Evolutionary conservation across 35 echinoderm and acorn worm species (phyloP), one percentile per base, ranked within the genome.

Genomic region (Apostichopus japonicus): DNA sequence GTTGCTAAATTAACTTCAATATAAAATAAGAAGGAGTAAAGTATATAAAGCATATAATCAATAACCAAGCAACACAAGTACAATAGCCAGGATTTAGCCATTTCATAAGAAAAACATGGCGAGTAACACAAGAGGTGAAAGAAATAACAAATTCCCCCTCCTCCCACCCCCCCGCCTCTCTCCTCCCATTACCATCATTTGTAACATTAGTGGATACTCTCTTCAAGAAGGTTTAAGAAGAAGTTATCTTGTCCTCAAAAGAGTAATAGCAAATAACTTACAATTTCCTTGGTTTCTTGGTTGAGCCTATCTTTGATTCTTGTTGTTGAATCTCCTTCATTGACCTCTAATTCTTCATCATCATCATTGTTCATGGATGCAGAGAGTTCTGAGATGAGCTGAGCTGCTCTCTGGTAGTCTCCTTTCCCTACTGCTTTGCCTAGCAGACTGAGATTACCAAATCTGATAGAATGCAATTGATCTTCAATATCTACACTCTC

Each of bases 371-470:
- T 96, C 58, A 96, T 77, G n/a, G 86, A 59, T 19, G 83, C 25
- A 58, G 95, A 90, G 0, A 96, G 58, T 24, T 90, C 90, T 65
- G 65, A 87, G 16, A 94, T 87, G 81, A 80, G 79, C 79, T 92
- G 76, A 17, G 89, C 77, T 33, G 92, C 92, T 15, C 79, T 72
- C 90, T 96, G 95, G 71, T 75, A 65, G 55, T 96, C 95, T 58
- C 90, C 93, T 65, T 92, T 96, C 15, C 83, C 95, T 8, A 94
- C 56, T 17, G 91, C 79, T 59, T 77, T 78, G 65, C 89, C 93
- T 54, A 96, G 62, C 24, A 90, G 65, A n/a, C 56, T 92, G 53
- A 25, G 17, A 33, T 95, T 77, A 13, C 77, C 84, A 1, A 71
- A 61, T 23, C 65, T 70, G 59, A 95, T 76, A 70, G 80, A 92